Evolutionary conservation across 2,797 vertebrate species (phyloP).

Genomic region (Gastrophryne carolinensis): DNA sequence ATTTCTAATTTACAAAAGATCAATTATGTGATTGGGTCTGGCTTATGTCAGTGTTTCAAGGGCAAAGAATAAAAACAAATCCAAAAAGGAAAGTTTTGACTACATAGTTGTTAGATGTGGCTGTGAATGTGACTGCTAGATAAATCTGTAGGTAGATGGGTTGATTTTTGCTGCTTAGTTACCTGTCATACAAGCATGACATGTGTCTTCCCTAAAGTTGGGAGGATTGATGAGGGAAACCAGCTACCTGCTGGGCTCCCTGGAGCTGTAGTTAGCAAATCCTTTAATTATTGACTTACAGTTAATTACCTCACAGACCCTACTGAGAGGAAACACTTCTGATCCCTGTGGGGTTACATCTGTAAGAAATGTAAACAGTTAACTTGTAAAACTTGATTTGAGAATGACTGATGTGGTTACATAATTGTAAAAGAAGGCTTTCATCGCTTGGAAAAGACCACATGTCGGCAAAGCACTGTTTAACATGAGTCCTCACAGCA

Average conservation of each 20-base stretch:
- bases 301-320: not conserved
- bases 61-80: no score
- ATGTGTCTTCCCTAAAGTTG: no score
- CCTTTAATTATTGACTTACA: slow-evolving; percentile 4
- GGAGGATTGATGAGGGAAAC: not conserved
- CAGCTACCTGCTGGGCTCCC: not conserved
- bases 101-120: no score
- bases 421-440: not conserved
- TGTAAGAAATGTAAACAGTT: not conserved
- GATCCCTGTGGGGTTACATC: not conserved
- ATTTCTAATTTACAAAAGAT: no score
- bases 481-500: slow-evolving; percentile 21
- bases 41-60: no score
- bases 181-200: no score
- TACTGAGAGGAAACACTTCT: not conserved
- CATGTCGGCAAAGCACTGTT: slow-evolving; percentile 19
- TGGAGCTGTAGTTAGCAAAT: not conserved
- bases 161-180: no score
- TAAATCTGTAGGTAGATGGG: no score
- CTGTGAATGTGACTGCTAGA: no score
- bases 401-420: not conserved
- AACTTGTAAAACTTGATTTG: not conserved
- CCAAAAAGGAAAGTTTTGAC: no score
- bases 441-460: slow-evolving; percentile 12
- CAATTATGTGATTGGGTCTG: no score